Conservation (phyloP, 2,113 vertebrate genomes). For the Canis aureus region DNA sequence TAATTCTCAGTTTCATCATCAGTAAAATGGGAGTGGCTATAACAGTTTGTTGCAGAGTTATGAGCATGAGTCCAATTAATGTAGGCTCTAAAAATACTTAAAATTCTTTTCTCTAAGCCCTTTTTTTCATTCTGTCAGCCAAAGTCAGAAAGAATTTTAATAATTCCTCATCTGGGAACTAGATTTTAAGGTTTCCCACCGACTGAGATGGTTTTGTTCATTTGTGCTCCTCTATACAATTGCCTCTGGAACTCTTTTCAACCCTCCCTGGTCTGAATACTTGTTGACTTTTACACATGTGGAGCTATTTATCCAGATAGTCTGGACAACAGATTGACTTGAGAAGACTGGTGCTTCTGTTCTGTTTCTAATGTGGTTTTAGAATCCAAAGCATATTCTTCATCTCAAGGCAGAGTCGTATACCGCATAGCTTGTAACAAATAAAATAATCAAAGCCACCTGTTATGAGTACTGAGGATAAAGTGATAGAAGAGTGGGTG, state of each 20-base stretch:
- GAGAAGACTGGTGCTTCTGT: constrained; percentile 43
- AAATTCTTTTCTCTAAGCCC: constrained; percentile 43
- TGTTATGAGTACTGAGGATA: background rate
- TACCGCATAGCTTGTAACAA: background rate
- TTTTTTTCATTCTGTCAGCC: background rate
- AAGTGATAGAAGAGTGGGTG: background rate
- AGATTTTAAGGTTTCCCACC: constrained; percentile 42
- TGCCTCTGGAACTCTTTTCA: background rate
- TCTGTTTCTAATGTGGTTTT: constrained; percentile 54
- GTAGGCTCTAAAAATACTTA: constrained; percentile 35
- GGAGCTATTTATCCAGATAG: constrained; percentile 36
- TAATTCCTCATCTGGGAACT: constrained; percentile 31
- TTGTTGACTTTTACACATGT: constrained; percentile 15
- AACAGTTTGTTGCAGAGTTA: background rate
- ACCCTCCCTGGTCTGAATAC: background rate
- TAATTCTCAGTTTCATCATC: background rate
- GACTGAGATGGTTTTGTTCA: background rate
- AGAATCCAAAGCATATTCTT: constrained; percentile 34
- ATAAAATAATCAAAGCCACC: constrained; percentile 49
- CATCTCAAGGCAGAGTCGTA: background rate
- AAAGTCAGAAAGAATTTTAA: constrained; percentile 54
- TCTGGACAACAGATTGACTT: constrained; percentile 58
- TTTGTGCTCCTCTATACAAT: constrained; percentile 53
- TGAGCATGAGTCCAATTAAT: constrained; percentile 49
- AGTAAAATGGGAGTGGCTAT: background rate